phyloP scores from a whole-genome alignment of 2,797 vertebrate species.

The Petrocephalus sullivani region DNA sequence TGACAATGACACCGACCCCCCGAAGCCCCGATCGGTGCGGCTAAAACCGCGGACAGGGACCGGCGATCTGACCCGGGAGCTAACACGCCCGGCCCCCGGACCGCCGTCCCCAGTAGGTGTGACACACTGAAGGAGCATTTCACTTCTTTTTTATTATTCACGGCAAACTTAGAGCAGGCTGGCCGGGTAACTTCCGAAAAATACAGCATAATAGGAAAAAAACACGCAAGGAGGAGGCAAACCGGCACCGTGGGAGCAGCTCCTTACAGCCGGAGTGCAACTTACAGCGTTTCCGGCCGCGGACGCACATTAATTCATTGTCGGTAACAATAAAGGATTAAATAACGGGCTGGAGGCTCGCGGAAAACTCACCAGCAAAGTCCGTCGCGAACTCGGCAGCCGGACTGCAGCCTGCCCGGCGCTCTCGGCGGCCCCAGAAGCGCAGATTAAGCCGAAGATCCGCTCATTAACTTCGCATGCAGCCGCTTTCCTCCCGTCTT shows the following conservation, averaged over 20 bases:
- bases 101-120: neutral
- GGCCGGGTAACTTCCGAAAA: neutral
- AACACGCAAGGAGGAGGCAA: neutral
- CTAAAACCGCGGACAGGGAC: neutral
- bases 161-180: neutral
- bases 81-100: neutral
- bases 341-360: neutral
- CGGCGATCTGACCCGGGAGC: neutral
- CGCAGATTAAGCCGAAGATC: neutral
- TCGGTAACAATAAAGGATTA: neutral
- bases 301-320: neutral
- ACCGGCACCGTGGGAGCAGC: too few relatives aligned
- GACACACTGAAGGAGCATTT: neutral
- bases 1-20: neutral
- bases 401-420: neutral
- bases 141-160: neutral
- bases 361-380: constrained; percentile 25
- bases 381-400: constrained; percentile 19
- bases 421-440: too few relatives aligned
- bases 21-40: neutral
- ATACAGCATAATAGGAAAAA: neutral
- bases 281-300: neutral
- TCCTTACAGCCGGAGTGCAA: neutral
- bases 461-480: neutral
- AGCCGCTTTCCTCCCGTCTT: neutral